A percentile compares a stretch with the other conserved stretches of the same genome.
Evolutionary conservation across 2,797 vertebrate species (phyloP).

Genomic region (Orestias chungarensis): DNA sequence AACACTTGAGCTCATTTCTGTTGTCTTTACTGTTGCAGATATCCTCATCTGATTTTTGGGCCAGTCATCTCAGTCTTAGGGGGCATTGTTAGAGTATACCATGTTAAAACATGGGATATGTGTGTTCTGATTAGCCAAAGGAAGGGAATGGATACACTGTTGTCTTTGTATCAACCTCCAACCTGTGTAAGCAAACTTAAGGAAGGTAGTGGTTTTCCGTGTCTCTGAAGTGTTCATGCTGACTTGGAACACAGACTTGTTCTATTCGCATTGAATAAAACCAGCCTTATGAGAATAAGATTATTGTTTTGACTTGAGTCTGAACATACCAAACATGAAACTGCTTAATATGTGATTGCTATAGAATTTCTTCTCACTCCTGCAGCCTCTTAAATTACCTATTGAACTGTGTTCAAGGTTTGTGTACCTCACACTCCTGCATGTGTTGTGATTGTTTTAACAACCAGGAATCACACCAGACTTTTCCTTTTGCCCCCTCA

Average conservation of each 20-base stretch:
- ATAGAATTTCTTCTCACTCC: not conserved
- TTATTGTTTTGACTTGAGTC: not conserved
- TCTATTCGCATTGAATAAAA: constrained; percentile 35
- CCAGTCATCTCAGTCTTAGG: constrained; percentile 55
- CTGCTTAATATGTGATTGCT: not conserved
- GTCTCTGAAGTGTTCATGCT: constrained; percentile 21
- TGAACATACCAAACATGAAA: not conserved
- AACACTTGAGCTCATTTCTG: constrained; percentile 43
- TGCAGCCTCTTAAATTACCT: not conserved
- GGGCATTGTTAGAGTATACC: constrained; percentile 44
- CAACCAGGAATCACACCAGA: not conserved
- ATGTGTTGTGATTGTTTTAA: not conserved
- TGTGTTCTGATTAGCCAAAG: constrained; percentile 45
- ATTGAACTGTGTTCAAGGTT: not conserved
- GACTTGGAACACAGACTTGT: constrained; percentile 28
- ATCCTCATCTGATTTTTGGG: constrained; percentile 56
- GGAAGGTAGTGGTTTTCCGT: constrained; percentile 39
- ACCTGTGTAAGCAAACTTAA: constrained; percentile 55
- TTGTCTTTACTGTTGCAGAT: constrained; percentile 69
- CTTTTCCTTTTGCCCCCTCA: not conserved
- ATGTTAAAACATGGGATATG: constrained; percentile 40
- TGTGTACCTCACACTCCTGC: not conserved
- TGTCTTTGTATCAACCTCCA: constrained; percentile 63
- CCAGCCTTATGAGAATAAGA: too few relatives aligned
- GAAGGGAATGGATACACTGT: constrained; percentile 66